Evolutionary conservation across 2,113 vertebrate species (phyloP), one percentile per base, ranked within the genome.

Genomic region (Triplophysa tibetana): DNA sequence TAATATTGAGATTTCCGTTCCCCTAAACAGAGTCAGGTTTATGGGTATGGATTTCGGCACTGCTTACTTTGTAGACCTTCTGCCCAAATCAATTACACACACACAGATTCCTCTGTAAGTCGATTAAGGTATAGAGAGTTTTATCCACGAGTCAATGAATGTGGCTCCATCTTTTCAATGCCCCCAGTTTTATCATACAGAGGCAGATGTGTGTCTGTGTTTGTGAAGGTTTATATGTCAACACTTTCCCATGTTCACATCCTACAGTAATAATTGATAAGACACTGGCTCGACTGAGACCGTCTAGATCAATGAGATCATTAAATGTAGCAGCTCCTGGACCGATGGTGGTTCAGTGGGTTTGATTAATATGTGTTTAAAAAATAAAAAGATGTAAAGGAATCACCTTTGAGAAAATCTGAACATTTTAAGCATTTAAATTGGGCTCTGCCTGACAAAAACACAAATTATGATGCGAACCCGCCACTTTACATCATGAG

Each of bases 81-180:
- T 83, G 70, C 65, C 62, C 70, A 79, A 76, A 81, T 83, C 79
- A 85, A 85, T 85, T 81, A 24, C 52, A 63, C 63, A 80, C 75
- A 78, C 54, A 56, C 21, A 81, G 38, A 50, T 45, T 50, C 24
- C 56, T 26, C 33, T 38, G 33, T 38, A 66, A 77, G 80, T 83
- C 78, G 58, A 79, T 81, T 33, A 29, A 75, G 66, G 74, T 80
- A 78, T 74, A 56, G 52, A 45, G 21, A 61, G 48, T 52, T 70
- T 75, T 70, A 65, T 61, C 33, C 62, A 70, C 14, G 54, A 81
- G 67, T 78, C 69, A 81, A 69, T 78, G 13, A 23, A 2, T 69
- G 33, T 77, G 75, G 43, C 75, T 77, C 75, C 75, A 77, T 77
- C 75, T 50, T 1, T 24, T 38, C 75, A 65, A 24, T 52, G 45